Evolutionary conservation across 1,140 invertebrate species (phyloP).

Genomic region (Temnothorax curvispinosus): DNA sequence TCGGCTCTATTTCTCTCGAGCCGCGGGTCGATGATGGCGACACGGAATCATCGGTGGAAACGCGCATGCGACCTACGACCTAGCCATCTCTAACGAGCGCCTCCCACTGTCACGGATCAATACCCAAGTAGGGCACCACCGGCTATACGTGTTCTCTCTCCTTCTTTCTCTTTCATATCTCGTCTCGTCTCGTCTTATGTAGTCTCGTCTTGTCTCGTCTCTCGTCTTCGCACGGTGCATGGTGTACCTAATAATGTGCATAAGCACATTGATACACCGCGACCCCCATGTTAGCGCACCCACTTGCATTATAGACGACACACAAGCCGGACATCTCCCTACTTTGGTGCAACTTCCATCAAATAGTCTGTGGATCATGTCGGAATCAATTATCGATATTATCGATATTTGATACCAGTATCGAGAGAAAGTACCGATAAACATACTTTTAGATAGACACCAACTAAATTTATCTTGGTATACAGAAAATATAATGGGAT

Average conservation of each 20-base stretch:
- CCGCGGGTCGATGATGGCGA: slow-evolving; percentile 75
- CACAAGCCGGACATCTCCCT: slow-evolving; percentile 36
- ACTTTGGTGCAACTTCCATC: neutral
- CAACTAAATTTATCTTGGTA: neutral
- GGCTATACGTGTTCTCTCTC: slow-evolving; percentile 59
- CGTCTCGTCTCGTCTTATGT: neutral
- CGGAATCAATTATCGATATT: neutral
- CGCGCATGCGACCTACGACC: slow-evolving; percentile 78
- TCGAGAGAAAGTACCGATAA: neutral
- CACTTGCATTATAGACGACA: too few relatives aligned
- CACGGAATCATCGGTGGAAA: slow-evolving; percentile 72
- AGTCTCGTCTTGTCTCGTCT: neutral
- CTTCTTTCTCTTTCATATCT: neutral
- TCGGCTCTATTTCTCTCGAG: slow-evolving; percentile 60
- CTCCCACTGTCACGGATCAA: slow-evolving; percentile 80
- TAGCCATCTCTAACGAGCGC: slow-evolving; percentile 70
- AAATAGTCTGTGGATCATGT: neutral
- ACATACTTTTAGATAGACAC: neutral
- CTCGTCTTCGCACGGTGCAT: slow-evolving; percentile 5
- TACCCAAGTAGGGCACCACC: slow-evolving; percentile 84
- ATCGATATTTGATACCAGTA: neutral
- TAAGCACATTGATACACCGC: neutral
- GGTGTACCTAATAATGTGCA: slow-evolving; percentile 34
- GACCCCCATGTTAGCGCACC: neutral
- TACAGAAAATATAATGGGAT: neutral